Percentiles rank a stretch among this genome's conserved stretches.
Evolutionary conservation across 1,140 invertebrate genomes (phyloP).

Genomic region (Holcopasites calliopsidis): DNA sequence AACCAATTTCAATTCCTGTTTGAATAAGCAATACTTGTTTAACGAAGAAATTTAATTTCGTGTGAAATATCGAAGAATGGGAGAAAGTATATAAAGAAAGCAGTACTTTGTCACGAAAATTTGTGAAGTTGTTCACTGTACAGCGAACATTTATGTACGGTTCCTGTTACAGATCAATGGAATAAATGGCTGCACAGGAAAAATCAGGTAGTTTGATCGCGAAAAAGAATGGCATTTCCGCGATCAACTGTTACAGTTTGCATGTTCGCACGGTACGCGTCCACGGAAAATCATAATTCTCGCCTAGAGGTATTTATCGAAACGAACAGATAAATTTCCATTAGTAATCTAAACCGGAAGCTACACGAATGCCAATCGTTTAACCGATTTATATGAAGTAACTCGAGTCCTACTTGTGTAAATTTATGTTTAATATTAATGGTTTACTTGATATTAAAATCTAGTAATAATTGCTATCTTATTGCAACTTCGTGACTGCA

Average conservation of each 20-base stretch:
- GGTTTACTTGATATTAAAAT: too few relatives aligned
- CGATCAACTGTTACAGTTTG: background rate
- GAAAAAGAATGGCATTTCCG: constrained; percentile 12
- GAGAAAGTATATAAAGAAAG: too few relatives aligned
- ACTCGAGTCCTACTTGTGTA: background rate
- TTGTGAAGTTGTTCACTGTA: too few relatives aligned
- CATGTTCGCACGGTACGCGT: constrained; percentile 12
- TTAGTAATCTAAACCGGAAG: constrained; percentile 6
- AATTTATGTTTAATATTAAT: too few relatives aligned
- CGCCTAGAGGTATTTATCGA: constrained; percentile 19
- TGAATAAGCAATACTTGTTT: too few relatives aligned
- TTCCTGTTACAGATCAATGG: background rate
- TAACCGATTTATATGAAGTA: background rate
- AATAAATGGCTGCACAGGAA: background rate
- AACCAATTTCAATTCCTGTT: too few relatives aligned
- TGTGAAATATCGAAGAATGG: too few relatives aligned
- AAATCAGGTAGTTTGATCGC: background rate
- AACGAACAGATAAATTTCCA: constrained; percentile 4
- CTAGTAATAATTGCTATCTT: too few relatives aligned
- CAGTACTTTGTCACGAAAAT: too few relatives aligned
- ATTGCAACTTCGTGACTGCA: too few relatives aligned
- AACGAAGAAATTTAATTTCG: too few relatives aligned
- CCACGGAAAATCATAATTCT: constrained; percentile 27
- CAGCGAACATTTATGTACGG: background rate
- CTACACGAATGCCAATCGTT: background rate